Percentiles rank a stretch among this genome's conserved stretches.
Evolutionary conservation across 2,797 vertebrate species (phyloP).

Genomic region (Melanitta fusca): DNA sequence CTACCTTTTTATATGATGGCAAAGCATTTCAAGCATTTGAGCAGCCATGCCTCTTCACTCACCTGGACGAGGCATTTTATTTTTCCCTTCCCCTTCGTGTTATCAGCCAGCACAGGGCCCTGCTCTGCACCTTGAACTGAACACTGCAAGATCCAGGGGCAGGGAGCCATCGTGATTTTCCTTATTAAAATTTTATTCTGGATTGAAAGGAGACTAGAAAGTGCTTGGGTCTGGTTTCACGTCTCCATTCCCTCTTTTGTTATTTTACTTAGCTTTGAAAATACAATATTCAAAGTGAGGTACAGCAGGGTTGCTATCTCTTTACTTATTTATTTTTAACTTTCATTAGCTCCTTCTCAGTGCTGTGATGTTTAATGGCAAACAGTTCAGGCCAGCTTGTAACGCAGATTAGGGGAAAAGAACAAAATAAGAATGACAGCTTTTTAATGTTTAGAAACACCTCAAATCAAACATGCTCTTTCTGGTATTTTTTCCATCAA

Average conservation of each 20-base stretch:
- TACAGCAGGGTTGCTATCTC: rapidly evolving
- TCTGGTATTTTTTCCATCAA: neutral
- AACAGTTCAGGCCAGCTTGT: neutral
- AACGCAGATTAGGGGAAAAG: neutral
- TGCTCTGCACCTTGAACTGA: neutral
- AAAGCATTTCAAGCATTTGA: neutral
- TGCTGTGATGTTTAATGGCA: neutral
- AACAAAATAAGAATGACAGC: neutral
- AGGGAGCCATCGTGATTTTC: neutral
- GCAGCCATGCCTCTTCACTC: neutral
- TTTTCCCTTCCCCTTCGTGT: neutral
- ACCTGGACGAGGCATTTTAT: slow-evolving; percentile 15
- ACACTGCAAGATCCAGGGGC: neutral
- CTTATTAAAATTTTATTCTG: neutral
- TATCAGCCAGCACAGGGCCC: neutral
- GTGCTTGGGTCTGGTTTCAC: neutral
- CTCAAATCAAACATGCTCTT: neutral
- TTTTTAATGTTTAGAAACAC: slow-evolving; percentile 33
- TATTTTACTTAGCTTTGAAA: slow-evolving; percentile 28
- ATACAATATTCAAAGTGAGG: neutral
- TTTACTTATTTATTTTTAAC: neutral
- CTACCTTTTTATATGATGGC: neutral
- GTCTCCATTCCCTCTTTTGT: neutral
- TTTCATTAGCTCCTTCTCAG: neutral
- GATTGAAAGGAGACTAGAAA: neutral